Evolutionary conservation across 2,797 vertebrate genomes (phyloP).

Genomic region (Artibeus lituratus): DNA sequence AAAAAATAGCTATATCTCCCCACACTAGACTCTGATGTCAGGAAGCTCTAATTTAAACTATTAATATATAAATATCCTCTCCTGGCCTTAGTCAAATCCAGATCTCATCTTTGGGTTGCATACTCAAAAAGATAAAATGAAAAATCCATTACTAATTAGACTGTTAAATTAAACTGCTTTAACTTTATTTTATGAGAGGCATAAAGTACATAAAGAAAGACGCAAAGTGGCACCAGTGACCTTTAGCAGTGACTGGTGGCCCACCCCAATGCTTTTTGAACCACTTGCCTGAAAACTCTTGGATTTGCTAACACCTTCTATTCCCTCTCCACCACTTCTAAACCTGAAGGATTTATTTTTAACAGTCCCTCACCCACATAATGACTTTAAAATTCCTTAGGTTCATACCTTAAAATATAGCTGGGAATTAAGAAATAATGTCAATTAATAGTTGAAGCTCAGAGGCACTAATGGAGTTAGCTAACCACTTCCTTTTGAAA

Average conservation of each 20-base stretch:
- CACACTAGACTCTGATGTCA: not conserved
- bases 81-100: constrained; percentile 20
- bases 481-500: constrained; percentile 77
- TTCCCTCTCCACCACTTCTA: constrained; percentile 82
- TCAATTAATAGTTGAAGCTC: constrained; percentile 87
- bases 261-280: constrained; percentile 75
- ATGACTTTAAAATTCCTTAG: constrained; percentile 87
- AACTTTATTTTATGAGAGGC: constrained; percentile 83
- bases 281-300: constrained; percentile 79
- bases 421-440: constrained; percentile 85
- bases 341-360: constrained; percentile 86
- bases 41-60: not conserved
- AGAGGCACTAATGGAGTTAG: constrained; percentile 83
- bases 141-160: constrained; percentile 83
- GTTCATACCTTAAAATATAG: constrained; percentile 89
- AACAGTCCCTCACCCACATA: constrained; percentile 84
- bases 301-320: constrained; percentile 81
- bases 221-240: constrained; percentile 75
- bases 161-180: constrained; percentile 84
- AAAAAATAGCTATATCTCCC: not conserved
- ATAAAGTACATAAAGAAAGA: constrained; percentile 82
- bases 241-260: constrained; percentile 75
- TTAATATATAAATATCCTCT: not conserved
- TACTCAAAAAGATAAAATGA: constrained; percentile 79
- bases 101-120: constrained; percentile 69